Percentiles rank a stretch among this genome's conserved stretches.
phyloP scores from a whole-genome alignment of 2,888 invertebrate genomes.

The Ornithoptera alexandrae region DNA sequence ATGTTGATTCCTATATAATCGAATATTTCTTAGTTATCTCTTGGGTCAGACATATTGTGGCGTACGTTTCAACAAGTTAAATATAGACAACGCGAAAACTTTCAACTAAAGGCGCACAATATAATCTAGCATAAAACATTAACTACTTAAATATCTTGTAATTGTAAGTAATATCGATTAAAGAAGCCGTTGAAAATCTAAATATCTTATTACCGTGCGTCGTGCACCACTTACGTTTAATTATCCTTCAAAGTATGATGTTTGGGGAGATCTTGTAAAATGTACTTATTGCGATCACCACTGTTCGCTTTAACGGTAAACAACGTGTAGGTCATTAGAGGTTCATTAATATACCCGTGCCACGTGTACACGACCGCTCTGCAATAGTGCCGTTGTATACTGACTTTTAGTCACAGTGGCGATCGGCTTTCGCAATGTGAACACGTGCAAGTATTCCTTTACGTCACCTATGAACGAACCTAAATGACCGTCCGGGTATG shows the following conservation, averaged over 20 bases:
- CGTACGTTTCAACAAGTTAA: neutral
- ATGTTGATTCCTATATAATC: neutral
- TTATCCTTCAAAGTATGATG: neutral
- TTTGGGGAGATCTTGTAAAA: neutral
- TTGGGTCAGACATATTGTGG: constrained; percentile 18
- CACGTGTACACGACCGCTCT: constrained; percentile 33
- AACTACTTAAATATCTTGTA: neutral
- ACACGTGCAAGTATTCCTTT: constrained; percentile 35
- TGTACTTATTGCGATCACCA: neutral
- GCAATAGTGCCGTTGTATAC: constrained; percentile 32
- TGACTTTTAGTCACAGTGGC: constrained; percentile 26
- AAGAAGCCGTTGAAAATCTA: constrained; percentile 9
- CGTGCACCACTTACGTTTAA: constrained; percentile 17
- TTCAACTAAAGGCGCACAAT: neutral
- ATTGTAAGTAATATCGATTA: neutral
- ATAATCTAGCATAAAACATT: neutral
- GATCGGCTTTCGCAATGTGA: constrained; percentile 36
- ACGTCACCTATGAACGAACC: constrained; percentile 37
- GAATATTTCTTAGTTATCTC: constrained; percentile 23
- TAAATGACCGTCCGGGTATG: constrained; percentile 33
- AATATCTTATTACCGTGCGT: constrained; percentile 1
- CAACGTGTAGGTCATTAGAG: constrained; percentile 9
- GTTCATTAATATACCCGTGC: constrained; percentile 4
- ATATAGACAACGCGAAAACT: neutral
- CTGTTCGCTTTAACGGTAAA: constrained; percentile 13